Evolutionary conservation across 2,888 invertebrate genomes (phyloP), one percentile per base, ranked within the genome.

Genomic region (Phyllotreta cruciferae): DNA sequence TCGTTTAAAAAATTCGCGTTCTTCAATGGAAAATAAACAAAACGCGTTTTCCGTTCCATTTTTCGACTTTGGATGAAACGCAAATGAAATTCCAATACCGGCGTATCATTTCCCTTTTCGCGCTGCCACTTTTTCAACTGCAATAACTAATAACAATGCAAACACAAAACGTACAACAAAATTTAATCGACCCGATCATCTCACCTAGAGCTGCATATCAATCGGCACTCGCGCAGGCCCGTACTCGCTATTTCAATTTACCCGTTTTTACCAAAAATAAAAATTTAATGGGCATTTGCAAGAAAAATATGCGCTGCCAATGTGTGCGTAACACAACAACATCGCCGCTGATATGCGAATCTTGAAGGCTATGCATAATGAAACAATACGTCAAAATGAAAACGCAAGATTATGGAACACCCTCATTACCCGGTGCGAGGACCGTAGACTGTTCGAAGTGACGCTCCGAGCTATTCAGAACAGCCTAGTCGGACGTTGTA

Each of bases 401-500:
- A 57, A 57, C 57, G 50, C 38, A 41, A 52, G 14, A 52, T 52
- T 39, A 34, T 41, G 52, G 39, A 58, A 50, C 58, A 58, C 58
- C 50, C 58, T 58, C 39, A 58, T 58, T 58, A 58, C 50, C 11
- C 35, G 39, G 34, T 42, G 50, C 36, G 36, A 8, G n/a, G 50
- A 50, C 35, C 50, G 50, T 50, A 14, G 50, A 50, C 36, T 50
- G 50, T 50, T 50, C 36, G 36, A 11, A 50, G 50, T 35, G 36
- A 36, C 10, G 50, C 50, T 50, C 14, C 36, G 42, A 41, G 58
- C 58, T 57, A 47, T 34, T 47, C 13, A 34, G 49, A 24, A 57
- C 38, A 34, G 57, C 47, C 47, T 47, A 47, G 36, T 11, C 57
- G 11, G 47, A 52, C 56, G 57, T 64, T 56, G 47, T 53, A 61